Percentiles rank a stretch among this genome's conserved stretches.
phyloP scores from a whole-genome alignment of 2,888 invertebrate genomes.

The Griposia aprilina region DNA sequence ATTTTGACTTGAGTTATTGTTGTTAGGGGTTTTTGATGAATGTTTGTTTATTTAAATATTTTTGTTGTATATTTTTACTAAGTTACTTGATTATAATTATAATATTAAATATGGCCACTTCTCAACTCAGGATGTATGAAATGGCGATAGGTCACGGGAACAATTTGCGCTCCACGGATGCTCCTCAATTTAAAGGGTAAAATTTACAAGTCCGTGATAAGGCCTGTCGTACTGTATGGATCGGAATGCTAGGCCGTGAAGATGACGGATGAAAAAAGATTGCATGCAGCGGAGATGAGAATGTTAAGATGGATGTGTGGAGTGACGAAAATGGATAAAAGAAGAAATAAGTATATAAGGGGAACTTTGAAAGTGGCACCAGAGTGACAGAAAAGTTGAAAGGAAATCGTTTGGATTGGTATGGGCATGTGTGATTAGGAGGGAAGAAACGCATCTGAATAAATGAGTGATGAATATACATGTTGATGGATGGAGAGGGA shows the following conservation, averaged over 20 bases:
- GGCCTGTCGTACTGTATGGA: too few species aligned
- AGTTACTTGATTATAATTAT: not conserved
- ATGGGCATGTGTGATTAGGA: not conserved
- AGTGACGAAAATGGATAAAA: not conserved
- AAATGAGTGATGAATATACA: not conserved
- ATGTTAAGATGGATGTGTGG: not conserved
- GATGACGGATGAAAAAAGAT: not conserved
- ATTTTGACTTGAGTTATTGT: constrained; percentile 13
- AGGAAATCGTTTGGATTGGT: not conserved
- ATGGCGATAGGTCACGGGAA: not conserved
- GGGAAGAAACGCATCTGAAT: not conserved
- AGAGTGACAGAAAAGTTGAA: not conserved
- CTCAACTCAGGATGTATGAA: not conserved
- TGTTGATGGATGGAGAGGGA: not conserved
- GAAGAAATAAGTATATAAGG: not conserved
- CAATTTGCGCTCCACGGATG: not conserved
- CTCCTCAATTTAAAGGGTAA: not conserved
- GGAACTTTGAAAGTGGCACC: not conserved
- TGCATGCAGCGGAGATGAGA: not conserved
- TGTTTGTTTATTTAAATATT: not conserved
- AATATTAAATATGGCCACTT: not conserved
- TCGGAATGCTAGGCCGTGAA: not conserved
- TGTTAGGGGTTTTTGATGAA: not conserved
- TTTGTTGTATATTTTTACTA: not conserved
- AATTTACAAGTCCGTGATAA: not conserved